Evolutionary conservation across 1,140 invertebrate genomes (phyloP), one percentile per base, ranked within the genome.

Genomic region (Plectrocnemia conspersa): DNA sequence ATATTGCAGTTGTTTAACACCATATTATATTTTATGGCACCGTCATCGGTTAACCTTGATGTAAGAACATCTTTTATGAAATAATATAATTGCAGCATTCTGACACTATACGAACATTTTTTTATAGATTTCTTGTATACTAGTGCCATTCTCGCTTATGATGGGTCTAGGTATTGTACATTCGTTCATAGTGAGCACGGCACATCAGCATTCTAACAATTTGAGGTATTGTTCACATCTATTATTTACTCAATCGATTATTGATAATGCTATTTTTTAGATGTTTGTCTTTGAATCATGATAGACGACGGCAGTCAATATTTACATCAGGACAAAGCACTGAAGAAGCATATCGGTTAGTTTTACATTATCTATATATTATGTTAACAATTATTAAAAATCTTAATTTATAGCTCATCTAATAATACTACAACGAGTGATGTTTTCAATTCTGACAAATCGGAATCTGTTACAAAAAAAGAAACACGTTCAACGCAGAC

Each of bases 121-220:
- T 27, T 61, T 59, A 22, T 44, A 62, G 60, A 45, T 50, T 9
- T 54, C 46, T 15, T 52, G 52, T 9, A 49, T 90, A 64, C 64
- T 91, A 22, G 82, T 91, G 53, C 91, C 91, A n/a, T 67, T 83
- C 53, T 77, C 82, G 16, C 80, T 93, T 68, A 90, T 91, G 80
- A 69, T 91, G 57, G 76, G 86, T 23, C 74, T 96, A 32, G 90
- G 88, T 60, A 76, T 91, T 25, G 86, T 96, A 36, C 91, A 95
- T 71, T 92, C 91, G 0, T 91, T 96, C 72, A 94, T 95, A 53
- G 89, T 89, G 1, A 87, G 86, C 23, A 89, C 87, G 1, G 82
- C 82, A 64, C 65, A 68, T 2, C 70, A 72, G 1, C 64, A 70
- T 2, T 65, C 69, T 4, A 67, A 67, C 2, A 71, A 64, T 56